Evolutionary conservation across 1,140 invertebrate genomes (phyloP), one percentile per base, ranked within the genome.

Genomic region (Gonioctena quinquepunctata): DNA sequence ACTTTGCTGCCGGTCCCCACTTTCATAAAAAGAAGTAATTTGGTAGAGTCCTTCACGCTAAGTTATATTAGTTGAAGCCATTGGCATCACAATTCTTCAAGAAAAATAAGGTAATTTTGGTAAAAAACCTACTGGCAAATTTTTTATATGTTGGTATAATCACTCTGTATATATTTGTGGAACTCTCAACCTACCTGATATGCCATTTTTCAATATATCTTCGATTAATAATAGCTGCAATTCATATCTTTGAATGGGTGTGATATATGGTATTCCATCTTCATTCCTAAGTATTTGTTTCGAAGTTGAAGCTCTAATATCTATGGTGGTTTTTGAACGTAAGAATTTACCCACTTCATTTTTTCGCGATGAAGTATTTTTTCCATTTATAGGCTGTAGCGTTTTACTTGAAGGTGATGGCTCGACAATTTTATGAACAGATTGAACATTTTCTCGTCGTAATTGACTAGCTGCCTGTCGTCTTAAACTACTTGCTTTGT

Each of bases 241-340:
- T 61, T 93, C 92, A 78, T 95, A 93, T 60, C 93, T 82, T 79
- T 95, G 93, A 67, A 90, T 87, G n/a, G 93, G 93, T 63, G 93
- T 90, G 0, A 95, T 92, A 52, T 89, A 84, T 0, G 93, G 93
- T 49, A 95, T 68, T 78, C 87, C 88, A 60, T 84, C 81, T 1
- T 80, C 79, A 22, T 85, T 86, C 54, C 84, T 77, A 71, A 79
- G 79, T 79, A 83, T 85, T 25, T 65, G 73, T 68, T 77, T 78
- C 56, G 42, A 72, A 28, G 72, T 81, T 16, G 83, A 77, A 11
- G 81, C 70, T 1, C 83, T 80, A 48, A 86, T 81, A 48, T 88
- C 87, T 18, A 86, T 81, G 0, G 85, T 78, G 0, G 86, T 87
- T 69, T 87, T 86, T n/a, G 86, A 86, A 25, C 86, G 83, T 68